Percentiles rank a stretch among this genome's conserved stretches.
Evolutionary conservation across 1,140 invertebrate genomes (phyloP).

Genomic region (Drosophila trapezifrons): DNA sequence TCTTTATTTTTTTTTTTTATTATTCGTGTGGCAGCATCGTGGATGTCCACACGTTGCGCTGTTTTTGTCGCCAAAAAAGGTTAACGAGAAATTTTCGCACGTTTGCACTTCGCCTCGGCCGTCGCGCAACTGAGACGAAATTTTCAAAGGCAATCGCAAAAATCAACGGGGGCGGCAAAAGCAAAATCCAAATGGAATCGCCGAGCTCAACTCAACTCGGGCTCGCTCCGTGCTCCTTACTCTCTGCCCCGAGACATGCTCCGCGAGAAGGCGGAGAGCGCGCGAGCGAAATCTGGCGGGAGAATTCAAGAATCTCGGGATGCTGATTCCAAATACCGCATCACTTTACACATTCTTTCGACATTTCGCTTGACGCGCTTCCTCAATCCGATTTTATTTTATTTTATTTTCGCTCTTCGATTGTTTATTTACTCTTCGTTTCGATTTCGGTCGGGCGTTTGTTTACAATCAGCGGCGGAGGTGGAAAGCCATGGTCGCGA

Average conservation of each 20-base stretch:
- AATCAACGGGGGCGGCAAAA: slow-evolving; percentile 32
- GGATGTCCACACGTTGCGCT: slow-evolving; percentile 59
- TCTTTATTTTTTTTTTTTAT: slow-evolving; percentile 35
- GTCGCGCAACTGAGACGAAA: slow-evolving; percentile 68
- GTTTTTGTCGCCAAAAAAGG: slow-evolving; percentile 29
- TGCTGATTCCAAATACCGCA: slow-evolving; percentile 19
- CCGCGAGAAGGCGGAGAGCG: background rate
- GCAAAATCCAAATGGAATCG: slow-evolving; percentile 32
- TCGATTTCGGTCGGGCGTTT: slow-evolving; percentile 38
- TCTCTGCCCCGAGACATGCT: background rate
- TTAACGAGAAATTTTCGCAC: slow-evolving; percentile 66
- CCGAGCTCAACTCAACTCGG: slow-evolving; percentile 50
- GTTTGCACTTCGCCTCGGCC: slow-evolving; percentile 70
- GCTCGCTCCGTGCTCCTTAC: slow-evolving; percentile 8
- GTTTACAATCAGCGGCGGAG: slow-evolving; percentile 50
- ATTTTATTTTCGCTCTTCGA: slow-evolving; percentile 31
- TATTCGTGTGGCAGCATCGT: slow-evolving; percentile 63
- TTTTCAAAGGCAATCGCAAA: slow-evolving; percentile 43
- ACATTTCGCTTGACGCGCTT: slow-evolving; percentile 54
- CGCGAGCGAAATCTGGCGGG: slow-evolving; percentile 5
- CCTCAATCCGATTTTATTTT: slow-evolving; percentile 44
- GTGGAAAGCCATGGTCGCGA: slow-evolving; percentile 31
- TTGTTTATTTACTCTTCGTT: slow-evolving; percentile 68
- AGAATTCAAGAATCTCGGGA: slow-evolving; percentile 7
- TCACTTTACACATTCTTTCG: slow-evolving; percentile 19